Evolutionary conservation across 2,888 invertebrate genomes (phyloP).

Genomic region (Macrophya alboannulata): DNA sequence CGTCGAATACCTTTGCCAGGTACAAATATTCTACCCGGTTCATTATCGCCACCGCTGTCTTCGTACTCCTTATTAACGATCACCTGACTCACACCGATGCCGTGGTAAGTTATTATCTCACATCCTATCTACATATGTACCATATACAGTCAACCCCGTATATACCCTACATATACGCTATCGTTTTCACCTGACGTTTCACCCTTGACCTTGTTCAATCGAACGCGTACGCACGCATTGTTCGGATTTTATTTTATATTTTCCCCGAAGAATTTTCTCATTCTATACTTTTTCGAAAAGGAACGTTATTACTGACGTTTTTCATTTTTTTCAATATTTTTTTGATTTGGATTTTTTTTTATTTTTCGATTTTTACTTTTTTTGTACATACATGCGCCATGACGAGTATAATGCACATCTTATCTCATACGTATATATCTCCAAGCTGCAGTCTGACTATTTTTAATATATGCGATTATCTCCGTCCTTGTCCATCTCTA

Average conservation of each 20-base stretch:
- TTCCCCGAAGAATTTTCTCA: neutral
- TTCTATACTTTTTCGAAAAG: no score
- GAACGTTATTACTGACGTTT: neutral
- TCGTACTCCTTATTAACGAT: slow-evolving; percentile 14
- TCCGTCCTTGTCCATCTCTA: no score
- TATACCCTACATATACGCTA: neutral
- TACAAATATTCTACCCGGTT: slow-evolving; percentile 24
- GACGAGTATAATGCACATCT: no score
- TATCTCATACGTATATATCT: no score
- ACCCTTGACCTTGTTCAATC: slow-evolving; percentile 42
- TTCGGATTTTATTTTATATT: no score
- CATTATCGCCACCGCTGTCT: neutral
- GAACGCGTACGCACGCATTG: neutral
- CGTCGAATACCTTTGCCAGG: slow-evolving; percentile 32
- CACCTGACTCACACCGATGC: slow-evolving; percentile 40
- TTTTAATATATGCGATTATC: no score
- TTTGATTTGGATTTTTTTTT: neutral
- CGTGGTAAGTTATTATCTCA: slow-evolving; percentile 24
- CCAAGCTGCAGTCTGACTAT: no score
- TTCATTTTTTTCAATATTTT: neutral
- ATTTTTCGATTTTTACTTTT: neutral
- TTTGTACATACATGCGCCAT: no score
- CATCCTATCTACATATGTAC: neutral
- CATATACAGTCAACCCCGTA: neutral
- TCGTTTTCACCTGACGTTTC: slow-evolving; percentile 5